Base-by-base conservation (phyloP, 2,888 invertebrate species). In the Hermaeophaga mercurialis region DNA sequence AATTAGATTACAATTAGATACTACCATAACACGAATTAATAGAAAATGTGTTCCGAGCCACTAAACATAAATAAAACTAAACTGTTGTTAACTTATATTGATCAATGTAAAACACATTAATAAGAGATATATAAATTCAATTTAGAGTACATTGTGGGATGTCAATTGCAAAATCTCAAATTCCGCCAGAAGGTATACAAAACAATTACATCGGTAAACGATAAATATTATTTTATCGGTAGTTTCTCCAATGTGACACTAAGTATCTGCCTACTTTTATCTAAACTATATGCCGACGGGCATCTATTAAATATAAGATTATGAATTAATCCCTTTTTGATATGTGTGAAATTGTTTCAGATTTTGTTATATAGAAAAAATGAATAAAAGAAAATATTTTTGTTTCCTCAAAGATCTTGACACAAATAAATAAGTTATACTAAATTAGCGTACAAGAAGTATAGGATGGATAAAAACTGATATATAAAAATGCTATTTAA, bases 211-310 rank as follows among this genome's bases (percentile, higher is more conserved):
- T 43, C 26, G 24, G 43, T 14, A 4, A 24, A 43, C 43, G 26
- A 43, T 43, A 43, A 43, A 43, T 43, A 43, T 43, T 43, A 43
- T 43, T 43, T 43, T 43, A 43, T 43, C 43, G 43, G 18, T 18
- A 43, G 43, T 43, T 43, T 43, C 43, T 43, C 43, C 24, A 11
- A 7, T 39, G 18, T 43, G 43, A 43, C 43, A 43, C 43, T 43
- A 43, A 43, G 43, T 43, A 43, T 43, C 43, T 24, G 24, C 43
- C 43, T 43, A 43, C 43, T 43, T 24, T 24, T 3, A 12, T 43
- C 12, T 43, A 31, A 12, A 31, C 31, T 31, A 31, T 31, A 31
- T 11, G 31, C 31, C 31, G 12, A 38, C 4, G 15, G 1, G 12
- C 15, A 14, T 15, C 6, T 17, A 36, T 36, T n/a, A n/a, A n/a